Evolutionary conservation across 2,888 invertebrate genomes (phyloP).

Genomic region (Chymomyza fuscimana): DNA sequence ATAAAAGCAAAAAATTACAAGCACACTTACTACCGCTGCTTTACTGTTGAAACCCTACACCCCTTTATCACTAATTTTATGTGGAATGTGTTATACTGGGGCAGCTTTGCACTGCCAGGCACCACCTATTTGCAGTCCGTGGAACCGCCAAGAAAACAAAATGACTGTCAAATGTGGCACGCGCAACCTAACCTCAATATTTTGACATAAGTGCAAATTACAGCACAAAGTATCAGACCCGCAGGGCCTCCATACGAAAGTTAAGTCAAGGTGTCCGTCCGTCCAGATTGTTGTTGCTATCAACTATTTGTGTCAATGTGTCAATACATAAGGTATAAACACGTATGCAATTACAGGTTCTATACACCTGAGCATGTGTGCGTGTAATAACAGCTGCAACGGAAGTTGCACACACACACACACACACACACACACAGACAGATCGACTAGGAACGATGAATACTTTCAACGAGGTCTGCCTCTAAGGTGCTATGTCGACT

Average conservation of each 20-base stretch:
- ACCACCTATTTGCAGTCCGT: neutral
- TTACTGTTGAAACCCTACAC: neutral
- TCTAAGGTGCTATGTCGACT: constrained; percentile 3
- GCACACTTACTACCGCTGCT: neutral
- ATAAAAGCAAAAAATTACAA: neutral
- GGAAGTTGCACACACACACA: constrained; percentile 23
- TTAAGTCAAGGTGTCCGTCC: neutral
- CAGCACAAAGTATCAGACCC: neutral
- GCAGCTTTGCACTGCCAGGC: neutral
- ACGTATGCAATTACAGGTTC: constrained; percentile 67
- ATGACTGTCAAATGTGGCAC: constrained; percentile 35
- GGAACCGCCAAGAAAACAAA: constrained; percentile 25
- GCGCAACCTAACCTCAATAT: constrained; percentile 51
- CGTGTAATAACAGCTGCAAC: constrained; percentile 23
- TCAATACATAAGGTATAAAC: constrained; percentile 64
- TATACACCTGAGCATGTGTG: constrained; percentile 31
- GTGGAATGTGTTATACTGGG: neutral
- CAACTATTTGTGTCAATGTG: constrained; percentile 66
- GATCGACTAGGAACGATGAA: neutral
- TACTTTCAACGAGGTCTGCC: neutral
- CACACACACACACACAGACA: neutral
- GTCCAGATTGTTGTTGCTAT: neutral
- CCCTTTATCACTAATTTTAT: neutral
- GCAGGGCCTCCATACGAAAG: neutral
- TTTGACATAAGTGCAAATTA: constrained; percentile 11